phyloP scores from a whole-genome alignment of 2,797 vertebrate genomes.

The Triplophysa bombifrons region DNA sequence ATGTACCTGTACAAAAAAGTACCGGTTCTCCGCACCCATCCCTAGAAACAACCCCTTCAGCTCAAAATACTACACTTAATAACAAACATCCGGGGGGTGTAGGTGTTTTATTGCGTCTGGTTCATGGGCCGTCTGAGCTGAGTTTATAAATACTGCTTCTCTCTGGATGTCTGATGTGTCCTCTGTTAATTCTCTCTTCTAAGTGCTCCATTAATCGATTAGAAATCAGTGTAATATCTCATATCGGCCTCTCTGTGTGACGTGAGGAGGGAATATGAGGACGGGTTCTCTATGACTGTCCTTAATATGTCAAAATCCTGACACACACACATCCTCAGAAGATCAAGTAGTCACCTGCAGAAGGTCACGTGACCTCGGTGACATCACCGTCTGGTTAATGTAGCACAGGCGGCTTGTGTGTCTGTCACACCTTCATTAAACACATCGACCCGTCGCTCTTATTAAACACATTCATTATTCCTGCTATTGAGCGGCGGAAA shows the following conservation, averaged over 20 bases:
- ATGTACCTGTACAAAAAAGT: no score
- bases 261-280: constrained; percentile 64
- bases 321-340: neutral
- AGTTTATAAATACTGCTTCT: constrained; percentile 19
- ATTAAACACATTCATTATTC: constrained; percentile 83
- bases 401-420: constrained; percentile 64
- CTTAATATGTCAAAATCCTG: neutral
- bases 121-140: constrained; percentile 24
- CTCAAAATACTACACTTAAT: no score
- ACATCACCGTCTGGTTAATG: constrained; percentile 70
- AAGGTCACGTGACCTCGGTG: constrained; percentile 63
- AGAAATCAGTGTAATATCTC: constrained; percentile 73
- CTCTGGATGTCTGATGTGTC: constrained; percentile 52
- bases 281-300: constrained; percentile 56
- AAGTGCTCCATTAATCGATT: constrained; percentile 83
- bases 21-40: no score
- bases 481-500: constrained; percentile 70
- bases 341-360: neutral
- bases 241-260: constrained; percentile 65
- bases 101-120: neutral
- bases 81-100: no score
- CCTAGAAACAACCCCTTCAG: no score
- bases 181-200: constrained; percentile 75
- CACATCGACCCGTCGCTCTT: constrained; percentile 75
- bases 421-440: constrained; percentile 80